A percentile compares a stretch with the other conserved stretches of the same genome.
Evolutionary conservation across 2,797 vertebrate species (phyloP).

Genomic region (Thaleichthys pacificus): DNA sequence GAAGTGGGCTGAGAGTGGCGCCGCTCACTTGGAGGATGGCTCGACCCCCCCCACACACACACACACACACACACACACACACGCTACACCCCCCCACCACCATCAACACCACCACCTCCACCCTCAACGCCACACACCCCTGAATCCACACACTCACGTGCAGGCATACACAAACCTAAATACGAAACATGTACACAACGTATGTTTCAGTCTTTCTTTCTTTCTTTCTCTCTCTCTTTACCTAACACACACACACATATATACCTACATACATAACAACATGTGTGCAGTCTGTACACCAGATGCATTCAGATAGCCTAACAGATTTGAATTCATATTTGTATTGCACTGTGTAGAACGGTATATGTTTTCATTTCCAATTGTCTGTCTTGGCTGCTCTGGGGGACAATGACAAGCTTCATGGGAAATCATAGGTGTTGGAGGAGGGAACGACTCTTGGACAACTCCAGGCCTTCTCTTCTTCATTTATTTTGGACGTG

Average conservation of each 20-base stretch:
- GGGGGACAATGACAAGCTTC: constrained; percentile 43
- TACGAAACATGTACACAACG: neutral
- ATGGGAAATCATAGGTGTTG: constrained; percentile 41
- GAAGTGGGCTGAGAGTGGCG: constrained; percentile 63
- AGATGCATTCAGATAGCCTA: too few species aligned
- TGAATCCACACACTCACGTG: constrained; percentile 2
- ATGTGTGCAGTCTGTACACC: neutral
- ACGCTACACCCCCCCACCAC: too few species aligned
- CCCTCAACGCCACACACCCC: too few species aligned
- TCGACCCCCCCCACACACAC: constrained; percentile 7
- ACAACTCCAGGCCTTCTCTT: constrained; percentile 40
- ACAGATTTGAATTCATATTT: neutral
- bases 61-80: constrained; percentile 17
- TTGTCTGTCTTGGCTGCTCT: constrained; percentile 2
- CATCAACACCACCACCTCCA: too few species aligned
- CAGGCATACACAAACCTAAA: constrained; percentile 24
- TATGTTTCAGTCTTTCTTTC: neutral
- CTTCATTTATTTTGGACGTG: constrained; percentile 52
- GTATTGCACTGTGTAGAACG: too few species aligned
- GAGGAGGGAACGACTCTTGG: constrained; percentile 37
- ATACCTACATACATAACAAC: constrained; percentile 14
- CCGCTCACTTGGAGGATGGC: constrained; percentile 47
- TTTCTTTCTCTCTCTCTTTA: neutral
- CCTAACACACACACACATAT: constrained; percentile 7
- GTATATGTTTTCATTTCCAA: neutral